Conservation (phyloP, 2,888 invertebrate genomes). For the Phyto melanocephala region DNA sequence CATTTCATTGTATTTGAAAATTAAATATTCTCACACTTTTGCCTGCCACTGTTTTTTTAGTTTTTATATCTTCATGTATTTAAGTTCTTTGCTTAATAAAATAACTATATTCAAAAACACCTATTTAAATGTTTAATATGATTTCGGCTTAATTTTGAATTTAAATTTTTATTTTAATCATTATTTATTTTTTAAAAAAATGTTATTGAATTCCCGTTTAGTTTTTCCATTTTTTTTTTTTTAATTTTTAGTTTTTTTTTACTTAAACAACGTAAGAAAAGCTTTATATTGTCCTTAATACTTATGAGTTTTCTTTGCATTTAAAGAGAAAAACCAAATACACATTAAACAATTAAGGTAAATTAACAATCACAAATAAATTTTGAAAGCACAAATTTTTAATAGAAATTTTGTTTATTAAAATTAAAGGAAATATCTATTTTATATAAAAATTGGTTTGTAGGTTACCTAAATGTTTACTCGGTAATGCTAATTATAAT, state of each 20-base stretch:
- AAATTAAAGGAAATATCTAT: too few species aligned
- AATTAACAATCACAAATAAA: too few species aligned
- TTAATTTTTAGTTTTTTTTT: neutral
- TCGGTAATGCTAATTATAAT: neutral
- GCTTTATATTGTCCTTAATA: slow-evolving; percentile 61
- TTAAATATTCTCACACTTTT: neutral
- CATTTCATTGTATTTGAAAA: too few species aligned
- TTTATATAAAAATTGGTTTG: too few species aligned
- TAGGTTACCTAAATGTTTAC: neutral
- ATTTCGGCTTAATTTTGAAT: neutral
- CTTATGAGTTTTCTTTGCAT: slow-evolving; percentile 21
- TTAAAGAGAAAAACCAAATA: neutral
- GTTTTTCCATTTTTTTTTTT: slow-evolving; percentile 9
- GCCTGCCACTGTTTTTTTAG: slow-evolving; percentile 3
- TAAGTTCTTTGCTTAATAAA: neutral
- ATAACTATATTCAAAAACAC: slow-evolving; percentile 22
- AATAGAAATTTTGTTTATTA: too few species aligned
- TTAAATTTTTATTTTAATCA: neutral
- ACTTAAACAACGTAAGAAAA: slow-evolving; percentile 39
- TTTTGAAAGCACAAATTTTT: too few species aligned
- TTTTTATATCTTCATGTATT: neutral
- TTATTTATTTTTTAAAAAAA: neutral
- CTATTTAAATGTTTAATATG: slow-evolving; percentile 34
- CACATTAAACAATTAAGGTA: slow-evolving; percentile 14
- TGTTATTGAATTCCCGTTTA: slow-evolving; percentile 42